A percentile compares a stretch with the other conserved stretches of the same genome.
Evolutionary conservation across 2,797 vertebrate species (phyloP).

Genomic region (Typhlichthys subterraneus): DNA sequence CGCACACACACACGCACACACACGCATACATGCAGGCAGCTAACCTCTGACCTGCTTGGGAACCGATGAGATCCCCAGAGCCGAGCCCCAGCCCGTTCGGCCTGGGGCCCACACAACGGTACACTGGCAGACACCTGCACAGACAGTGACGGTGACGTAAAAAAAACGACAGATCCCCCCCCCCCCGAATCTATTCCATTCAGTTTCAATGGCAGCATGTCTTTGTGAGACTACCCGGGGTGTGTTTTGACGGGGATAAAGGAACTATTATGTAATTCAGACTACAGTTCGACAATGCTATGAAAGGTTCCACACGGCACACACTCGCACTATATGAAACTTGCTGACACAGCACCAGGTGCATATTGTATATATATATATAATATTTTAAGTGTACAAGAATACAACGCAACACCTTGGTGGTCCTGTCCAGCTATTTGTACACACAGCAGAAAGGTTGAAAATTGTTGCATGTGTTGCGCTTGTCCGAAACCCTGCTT

Average conservation of each 20-base stretch:
- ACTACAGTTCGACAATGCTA: slow-evolving; percentile 16
- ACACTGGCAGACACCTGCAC: background rate
- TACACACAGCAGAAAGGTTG: slow-evolving; percentile 42
- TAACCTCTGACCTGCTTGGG: slow-evolving; percentile 7
- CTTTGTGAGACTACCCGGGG: slow-evolving; percentile 13
- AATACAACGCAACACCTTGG: no score
- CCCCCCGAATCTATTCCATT: slow-evolving; percentile 10
- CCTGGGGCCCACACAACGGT: background rate
- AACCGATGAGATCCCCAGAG: background rate
- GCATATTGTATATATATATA: slow-evolving; percentile 61
- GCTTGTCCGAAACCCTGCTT: slow-evolving; percentile 33
- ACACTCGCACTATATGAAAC: slow-evolving; percentile 11
- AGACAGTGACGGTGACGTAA: slow-evolving; percentile 9
- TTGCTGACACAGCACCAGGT: slow-evolving; percentile 61
- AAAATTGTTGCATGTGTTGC: slow-evolving; percentile 36
- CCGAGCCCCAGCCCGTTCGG: slow-evolving; percentile 2
- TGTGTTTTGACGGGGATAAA: background rate
- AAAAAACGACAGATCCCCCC: slow-evolving; percentile 14
- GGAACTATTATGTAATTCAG: slow-evolving; percentile 6
- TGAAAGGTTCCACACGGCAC: background rate
- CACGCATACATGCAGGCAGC: background rate
- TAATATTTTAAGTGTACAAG: slow-evolving; percentile 52
- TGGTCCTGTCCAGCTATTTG: slow-evolving; percentile 41
- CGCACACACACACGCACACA: slow-evolving; percentile 2
- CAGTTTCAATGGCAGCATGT: slow-evolving; percentile 26